phyloP scores from a whole-genome alignment of 2,888 invertebrate genomes.

The Eilema depressum region DNA sequence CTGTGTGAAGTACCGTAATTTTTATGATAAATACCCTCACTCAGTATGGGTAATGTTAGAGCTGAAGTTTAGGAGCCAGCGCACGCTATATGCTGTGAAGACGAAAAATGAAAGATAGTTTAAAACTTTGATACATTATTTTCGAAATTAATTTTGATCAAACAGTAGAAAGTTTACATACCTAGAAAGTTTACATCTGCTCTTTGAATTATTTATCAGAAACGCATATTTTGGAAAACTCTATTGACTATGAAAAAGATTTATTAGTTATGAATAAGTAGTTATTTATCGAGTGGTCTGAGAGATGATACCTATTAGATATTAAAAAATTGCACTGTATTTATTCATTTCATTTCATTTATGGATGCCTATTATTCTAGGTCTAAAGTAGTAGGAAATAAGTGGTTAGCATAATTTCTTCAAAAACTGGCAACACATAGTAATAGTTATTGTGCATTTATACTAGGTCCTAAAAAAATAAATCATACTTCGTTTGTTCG shows the following conservation, averaged over 20 bases:
- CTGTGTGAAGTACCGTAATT: constrained; percentile 56
- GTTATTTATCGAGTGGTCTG: no score
- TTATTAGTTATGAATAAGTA: no score
- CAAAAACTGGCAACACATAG: neutral
- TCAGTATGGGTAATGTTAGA: constrained; percentile 28
- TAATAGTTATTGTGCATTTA: no score
- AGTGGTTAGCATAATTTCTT: no score
- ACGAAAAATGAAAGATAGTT: constrained; percentile 21
- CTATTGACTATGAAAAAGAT: no score
- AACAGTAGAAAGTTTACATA: no score
- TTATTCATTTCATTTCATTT: no score
- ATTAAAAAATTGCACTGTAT: no score
- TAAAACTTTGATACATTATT: neutral
- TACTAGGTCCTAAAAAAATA: neutral
- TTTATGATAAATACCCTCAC: constrained; percentile 57
- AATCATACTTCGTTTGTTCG: neutral
- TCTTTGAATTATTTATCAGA: no score
- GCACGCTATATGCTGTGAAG: constrained; percentile 32
- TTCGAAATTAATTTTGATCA: neutral
- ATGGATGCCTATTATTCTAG: no score
- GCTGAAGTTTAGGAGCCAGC: constrained; percentile 29
- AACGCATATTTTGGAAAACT: no score
- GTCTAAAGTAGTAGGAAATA: neutral
- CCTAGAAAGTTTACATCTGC: neutral
- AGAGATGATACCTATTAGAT: no score